Conservation (phyloP, 2,113 vertebrate genomes). For the Ictalurus punctatus region DNA sequence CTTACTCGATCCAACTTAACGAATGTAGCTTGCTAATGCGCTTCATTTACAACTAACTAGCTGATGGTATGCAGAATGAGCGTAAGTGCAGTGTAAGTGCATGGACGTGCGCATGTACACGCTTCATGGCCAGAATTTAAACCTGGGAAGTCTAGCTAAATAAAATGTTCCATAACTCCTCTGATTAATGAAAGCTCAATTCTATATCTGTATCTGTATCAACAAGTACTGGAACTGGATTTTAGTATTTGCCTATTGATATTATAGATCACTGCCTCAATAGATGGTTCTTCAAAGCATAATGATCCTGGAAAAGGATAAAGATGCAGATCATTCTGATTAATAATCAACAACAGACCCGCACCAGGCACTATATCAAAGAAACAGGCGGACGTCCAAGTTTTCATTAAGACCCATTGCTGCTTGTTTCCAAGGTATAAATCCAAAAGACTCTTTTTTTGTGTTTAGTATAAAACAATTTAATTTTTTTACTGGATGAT, state of each 20-base stretch:
- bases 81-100: not conserved
- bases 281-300: not conserved
- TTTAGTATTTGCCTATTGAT: not conserved
- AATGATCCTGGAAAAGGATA: not conserved
- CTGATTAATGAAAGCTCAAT: not conserved
- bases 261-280: not conserved
- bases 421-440: not conserved
- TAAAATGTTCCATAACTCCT: not conserved
- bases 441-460: not conserved
- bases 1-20: too few species aligned
- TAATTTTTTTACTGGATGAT: not conserved
- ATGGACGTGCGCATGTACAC: too few species aligned
- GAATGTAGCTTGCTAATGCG: not conserved
- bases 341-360: slow-evolving; percentile 2
- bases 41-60: not conserved
- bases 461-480: not conserved
- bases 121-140: not conserved
- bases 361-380: slow-evolving; percentile 8
- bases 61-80: not conserved
- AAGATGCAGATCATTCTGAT: not conserved
- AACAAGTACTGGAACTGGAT: not conserved
- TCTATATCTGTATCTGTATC: not conserved
- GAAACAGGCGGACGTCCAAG: not conserved
- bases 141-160: not conserved
- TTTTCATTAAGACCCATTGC: slow-evolving; percentile 12